phyloP scores from a whole-genome alignment of 2,797 vertebrate species.

The Oreochromis mossambicus region DNA sequence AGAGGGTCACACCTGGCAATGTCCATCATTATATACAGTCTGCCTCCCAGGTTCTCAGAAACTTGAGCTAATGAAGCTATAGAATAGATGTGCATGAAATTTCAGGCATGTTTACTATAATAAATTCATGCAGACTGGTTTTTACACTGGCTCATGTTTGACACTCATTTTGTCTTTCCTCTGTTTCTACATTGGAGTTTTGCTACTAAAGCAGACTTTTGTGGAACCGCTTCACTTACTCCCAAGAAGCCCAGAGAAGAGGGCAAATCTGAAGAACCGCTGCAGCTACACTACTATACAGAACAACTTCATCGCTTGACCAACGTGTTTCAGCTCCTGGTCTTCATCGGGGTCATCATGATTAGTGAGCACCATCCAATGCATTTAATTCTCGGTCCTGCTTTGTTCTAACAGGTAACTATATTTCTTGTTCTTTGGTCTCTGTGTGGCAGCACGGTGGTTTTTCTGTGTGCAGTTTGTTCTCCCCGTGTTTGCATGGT shows the following conservation, averaged over 20 bases:
- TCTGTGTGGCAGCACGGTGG: background rate
- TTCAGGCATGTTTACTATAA: background rate
- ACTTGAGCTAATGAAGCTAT: background rate
- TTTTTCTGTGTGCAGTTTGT: background rate
- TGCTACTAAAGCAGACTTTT: background rate
- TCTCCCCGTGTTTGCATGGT: fast-evolving
- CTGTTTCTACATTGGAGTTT: background rate
- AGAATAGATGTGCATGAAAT: background rate
- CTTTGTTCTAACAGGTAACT: background rate
- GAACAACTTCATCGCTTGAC: background rate
- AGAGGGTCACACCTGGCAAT: background rate
- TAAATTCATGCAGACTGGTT: background rate
- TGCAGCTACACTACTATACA: background rate
- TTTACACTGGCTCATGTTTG: background rate
- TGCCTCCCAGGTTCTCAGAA: background rate
- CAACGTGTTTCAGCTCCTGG: background rate
- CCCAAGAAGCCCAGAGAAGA: background rate
- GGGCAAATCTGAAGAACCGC: background rate
- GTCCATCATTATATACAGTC: background rate
- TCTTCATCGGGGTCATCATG: background rate
- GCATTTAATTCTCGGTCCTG: background rate
- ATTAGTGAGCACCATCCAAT: background rate
- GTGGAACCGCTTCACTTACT: background rate
- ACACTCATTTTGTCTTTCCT: background rate
- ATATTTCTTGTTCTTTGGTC: background rate